Conservation (phyloP, 2,888 invertebrate species). For the Hypomecis atomaria region DNA sequence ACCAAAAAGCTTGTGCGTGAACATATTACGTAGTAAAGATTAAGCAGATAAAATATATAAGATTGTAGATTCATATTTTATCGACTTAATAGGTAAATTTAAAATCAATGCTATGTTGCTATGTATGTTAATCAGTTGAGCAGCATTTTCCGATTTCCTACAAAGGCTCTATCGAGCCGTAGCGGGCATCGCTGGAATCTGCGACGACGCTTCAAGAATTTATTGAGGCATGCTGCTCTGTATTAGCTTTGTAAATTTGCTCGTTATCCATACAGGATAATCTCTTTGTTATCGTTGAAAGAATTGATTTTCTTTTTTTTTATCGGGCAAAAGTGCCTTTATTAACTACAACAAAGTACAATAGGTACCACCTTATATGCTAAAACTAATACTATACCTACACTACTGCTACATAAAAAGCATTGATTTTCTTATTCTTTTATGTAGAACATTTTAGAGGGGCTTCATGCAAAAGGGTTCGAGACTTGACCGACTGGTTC, state of each 20-base stretch:
- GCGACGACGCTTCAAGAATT: slow-evolving; percentile 40
- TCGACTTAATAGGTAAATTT: slow-evolving; percentile 21
- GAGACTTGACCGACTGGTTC: too few relatives aligned
- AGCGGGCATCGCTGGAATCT: slow-evolving; percentile 44
- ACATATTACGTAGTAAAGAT: slow-evolving; percentile 16
- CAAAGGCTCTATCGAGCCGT: slow-evolving; percentile 48
- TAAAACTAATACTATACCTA: too few relatives aligned
- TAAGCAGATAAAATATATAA: too few relatives aligned
- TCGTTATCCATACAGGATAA: slow-evolving; percentile 25
- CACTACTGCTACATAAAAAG: too few relatives aligned
- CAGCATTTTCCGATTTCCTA: slow-evolving; percentile 46
- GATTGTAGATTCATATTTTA: too few relatives aligned
- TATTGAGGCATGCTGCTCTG: slow-evolving; percentile 36
- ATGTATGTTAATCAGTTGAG: slow-evolving; percentile 26
- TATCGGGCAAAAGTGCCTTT: too few relatives aligned
- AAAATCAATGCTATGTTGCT: slow-evolving; percentile 23
- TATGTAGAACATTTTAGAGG: neutral
- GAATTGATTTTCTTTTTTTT: neutral
- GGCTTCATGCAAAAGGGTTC: neutral
- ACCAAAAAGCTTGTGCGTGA: neutral
- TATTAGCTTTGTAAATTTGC: slow-evolving; percentile 29
- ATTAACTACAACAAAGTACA: too few relatives aligned
- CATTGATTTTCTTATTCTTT: neutral
- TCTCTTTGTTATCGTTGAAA: slow-evolving; percentile 10
- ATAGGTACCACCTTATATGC: too few relatives aligned